Evolutionary conservation across 2,113 vertebrate genomes (phyloP), one percentile per base, ranked within the genome.

Genomic region (Pseudorasbora parva): DNA sequence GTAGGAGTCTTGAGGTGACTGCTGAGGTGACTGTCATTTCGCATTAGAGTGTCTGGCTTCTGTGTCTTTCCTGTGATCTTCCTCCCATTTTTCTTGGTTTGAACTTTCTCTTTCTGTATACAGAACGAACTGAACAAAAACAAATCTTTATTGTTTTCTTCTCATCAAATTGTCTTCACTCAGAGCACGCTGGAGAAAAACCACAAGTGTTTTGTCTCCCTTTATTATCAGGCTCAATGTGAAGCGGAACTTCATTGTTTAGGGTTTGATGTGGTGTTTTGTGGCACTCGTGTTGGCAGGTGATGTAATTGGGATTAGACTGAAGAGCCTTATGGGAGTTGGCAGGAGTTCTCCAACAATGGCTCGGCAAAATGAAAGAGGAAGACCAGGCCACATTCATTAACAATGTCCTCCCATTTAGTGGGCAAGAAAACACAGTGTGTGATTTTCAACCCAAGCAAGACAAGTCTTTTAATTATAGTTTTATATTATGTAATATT

Each of bases 21-120:
- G 69, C 82, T 51, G 59, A 82, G 73, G 68, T 81, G 68, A 27
- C 64, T 73, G 69, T 84, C 81, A 73, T 47, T 81, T 87, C 74
- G 37, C 75, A 66, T 85, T 81, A 83, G 45, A 77, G 21, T 9
- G 37, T 60, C 27, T 68, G 47, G 77, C 43, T 81, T 21, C 69
- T 41, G 43, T 56, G 27, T 64, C 37, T n/a, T 66, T 81, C 71
- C 21, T 59, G 15, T 66, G 47, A 21, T 30, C 57, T 54, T 41
- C 49, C 77, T 66, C 56, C 60, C 14, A 4, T 79, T 45, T 27
- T 79, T 8, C 14, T 64, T 11, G 8, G n/a, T 62, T 2, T 30
- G 30, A 30, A 30, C 23, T 21, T 74, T 30, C 75, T 60, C 12
- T 66, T 7, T 30, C 37, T 45, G 30, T 45, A 17, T 10, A 56